These are phyloP conservation scores for Eristalis pertinax DNA, from an alignment of 2,888 invertebrate genomes.

Conservation along the genomic window DNA sequence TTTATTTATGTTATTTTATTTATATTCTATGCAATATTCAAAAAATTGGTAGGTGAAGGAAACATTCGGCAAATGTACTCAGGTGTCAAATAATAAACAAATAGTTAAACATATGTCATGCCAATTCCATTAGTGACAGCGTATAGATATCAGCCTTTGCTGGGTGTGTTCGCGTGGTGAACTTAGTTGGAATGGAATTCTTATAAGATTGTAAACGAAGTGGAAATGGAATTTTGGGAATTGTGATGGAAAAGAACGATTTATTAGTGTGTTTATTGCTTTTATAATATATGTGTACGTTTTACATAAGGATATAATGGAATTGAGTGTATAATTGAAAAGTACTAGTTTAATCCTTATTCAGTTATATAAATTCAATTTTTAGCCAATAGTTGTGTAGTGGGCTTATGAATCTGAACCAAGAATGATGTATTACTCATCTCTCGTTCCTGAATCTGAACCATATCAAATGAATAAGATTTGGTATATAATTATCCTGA, in stretches of 20 bases:
- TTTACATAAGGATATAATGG: not conserved
- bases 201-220: not conserved
- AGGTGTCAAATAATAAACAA: slow-evolving; percentile 29
- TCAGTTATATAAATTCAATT: too few species aligned
- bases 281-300: too few species aligned
- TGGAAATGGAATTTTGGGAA: not conserved
- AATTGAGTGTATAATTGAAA: too few species aligned
- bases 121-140: not conserved
- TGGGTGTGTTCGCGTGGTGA: slow-evolving; percentile 16
- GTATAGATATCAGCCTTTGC: not conserved
- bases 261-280: too few species aligned
- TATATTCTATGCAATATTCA: not conserved
- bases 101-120: slow-evolving; percentile 31
- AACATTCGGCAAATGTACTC: not conserved
- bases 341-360: too few species aligned
- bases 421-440: too few species aligned
- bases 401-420: too few species aligned
- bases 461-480: too few species aligned
- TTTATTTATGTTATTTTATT: not conserved
- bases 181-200: not conserved
- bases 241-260: too few species aligned
- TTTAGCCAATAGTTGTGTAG: too few species aligned
- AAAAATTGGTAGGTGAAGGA: not conserved
- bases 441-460: too few species aligned
- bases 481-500: too few species aligned